Percentiles rank a stretch among this genome's conserved stretches.
Conservation (phyloP, 1,140 invertebrate genomes). For the Meloidogyne hapla region DNA sequence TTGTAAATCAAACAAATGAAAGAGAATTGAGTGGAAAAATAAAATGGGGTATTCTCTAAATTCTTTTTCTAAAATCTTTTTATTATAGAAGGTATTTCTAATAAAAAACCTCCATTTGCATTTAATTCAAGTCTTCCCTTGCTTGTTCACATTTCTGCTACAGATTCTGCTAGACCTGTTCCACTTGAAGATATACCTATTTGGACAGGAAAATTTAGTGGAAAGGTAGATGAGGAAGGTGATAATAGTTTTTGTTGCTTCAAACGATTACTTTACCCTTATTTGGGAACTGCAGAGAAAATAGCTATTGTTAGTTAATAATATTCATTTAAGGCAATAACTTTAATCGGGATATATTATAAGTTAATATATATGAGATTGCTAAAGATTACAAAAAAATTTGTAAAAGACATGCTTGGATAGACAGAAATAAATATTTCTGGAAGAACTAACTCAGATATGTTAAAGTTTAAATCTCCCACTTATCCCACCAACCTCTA, state of each 20-base stretch:
- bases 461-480: background rate
- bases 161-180: background rate
- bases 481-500: background rate
- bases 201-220: constrained; percentile 5
- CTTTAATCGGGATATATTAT: background rate
- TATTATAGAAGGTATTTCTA: background rate
- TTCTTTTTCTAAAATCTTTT: no score
- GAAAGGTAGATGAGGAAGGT: background rate
- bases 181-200: constrained; percentile 4
- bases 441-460: no score
- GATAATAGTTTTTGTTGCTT: constrained; percentile 1
- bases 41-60: no score
- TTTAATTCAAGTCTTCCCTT: constrained; percentile 15
- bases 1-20: background rate
- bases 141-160: background rate
- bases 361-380: no score
- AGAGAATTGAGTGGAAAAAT: constrained; percentile 6
- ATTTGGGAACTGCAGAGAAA: constrained; percentile 16
- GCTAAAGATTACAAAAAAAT: no score
- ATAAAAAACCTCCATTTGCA: background rate
- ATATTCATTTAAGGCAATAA: background rate
- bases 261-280: background rate
- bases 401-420: no score
- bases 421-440: no score
- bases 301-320: constrained; percentile 10